Percentiles rank a stretch among this genome's conserved stretches.
phyloP scores from a whole-genome alignment of 2,113 vertebrate genomes.

The Cebus imitator region DNA sequence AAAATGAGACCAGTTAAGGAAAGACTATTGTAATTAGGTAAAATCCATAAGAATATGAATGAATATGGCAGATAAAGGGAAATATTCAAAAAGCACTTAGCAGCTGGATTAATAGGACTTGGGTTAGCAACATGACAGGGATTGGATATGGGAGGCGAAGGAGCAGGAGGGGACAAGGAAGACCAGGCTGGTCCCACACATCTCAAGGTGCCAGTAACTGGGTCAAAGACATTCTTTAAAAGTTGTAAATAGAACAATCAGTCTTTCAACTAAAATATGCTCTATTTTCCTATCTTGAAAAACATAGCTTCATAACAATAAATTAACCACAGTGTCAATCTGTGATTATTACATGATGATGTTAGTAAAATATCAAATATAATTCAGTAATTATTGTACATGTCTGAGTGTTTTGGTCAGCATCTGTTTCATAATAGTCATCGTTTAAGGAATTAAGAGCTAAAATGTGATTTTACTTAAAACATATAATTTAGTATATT shows the following conservation, averaged over 20 bases:
- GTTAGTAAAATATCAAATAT: neutral
- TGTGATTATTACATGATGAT: neutral
- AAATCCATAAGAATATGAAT: neutral
- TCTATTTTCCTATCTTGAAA: neutral
- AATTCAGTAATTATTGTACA: neutral
- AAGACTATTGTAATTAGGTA: neutral
- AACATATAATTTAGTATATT: neutral
- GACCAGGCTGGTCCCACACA: neutral
- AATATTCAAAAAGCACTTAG: neutral
- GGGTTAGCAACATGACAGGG: neutral
- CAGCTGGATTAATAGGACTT: neutral
- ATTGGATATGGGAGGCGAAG: neutral
- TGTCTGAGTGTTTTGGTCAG: neutral
- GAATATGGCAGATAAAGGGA: neutral
- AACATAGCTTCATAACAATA: neutral
- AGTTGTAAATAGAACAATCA: neutral
- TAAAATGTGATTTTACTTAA: slow-evolving; percentile 14
- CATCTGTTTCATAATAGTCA: neutral
- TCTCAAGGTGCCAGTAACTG: neutral
- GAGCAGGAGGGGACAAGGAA: neutral
- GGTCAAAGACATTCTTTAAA: neutral
- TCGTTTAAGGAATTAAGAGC: neutral
- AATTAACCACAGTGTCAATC: neutral
- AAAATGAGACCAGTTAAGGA: neutral
- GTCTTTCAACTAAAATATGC: neutral